Base-by-base conservation (phyloP, 2,888 invertebrate species). In the Noctua janthe region DNA sequence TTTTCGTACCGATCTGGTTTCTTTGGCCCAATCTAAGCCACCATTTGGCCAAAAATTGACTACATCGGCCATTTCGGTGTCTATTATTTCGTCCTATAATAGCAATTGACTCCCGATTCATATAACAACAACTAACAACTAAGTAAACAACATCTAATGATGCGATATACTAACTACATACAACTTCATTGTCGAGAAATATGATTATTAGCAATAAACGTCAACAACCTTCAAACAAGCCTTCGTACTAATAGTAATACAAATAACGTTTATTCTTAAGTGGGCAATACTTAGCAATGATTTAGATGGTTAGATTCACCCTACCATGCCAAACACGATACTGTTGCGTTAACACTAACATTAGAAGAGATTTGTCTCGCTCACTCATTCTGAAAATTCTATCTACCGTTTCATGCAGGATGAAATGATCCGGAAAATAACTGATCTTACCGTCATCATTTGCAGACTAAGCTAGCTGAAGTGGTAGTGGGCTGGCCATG, bases 141-240 rank as follows among this genome's bases (percentile, higher is more conserved):
- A 69, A 54, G 35, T 54, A 83, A 78, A 76, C 51, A 66, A 70
- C 20, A 71, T 43, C 64, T 71, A 78, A 59, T 69, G 75, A 80
- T 74, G 67, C 43, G 69, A 79, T 67, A 64, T 54, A 49, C 23
- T 47, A 76, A 49, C 54, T 39, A 81, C 51, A 78, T 10, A 62
- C 20, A 64, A 78, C 67, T 72, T 66, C 8, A 59, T 35, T 70
- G 67, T 69, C 64, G 64, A 84, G 75, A 80, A 87, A 76, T 84
- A 84, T 80, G 73, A 74, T 87, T 87, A 84, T 80, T 76, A 64
- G 64, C 66, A 74, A 86, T 80, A 80, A 76, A 85, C 70, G 86
- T 87, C 85, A 86, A 85, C 75, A 85, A 85, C 86, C 86, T 86
- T 86, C 87, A 13, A 66, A 66, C 39, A 43, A 81, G 74, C 87